These are phyloP conservation scores for Osedax frankpressi DNA, from an alignment of 2,888 invertebrate genomes.

Conservation along the genomic window DNA sequence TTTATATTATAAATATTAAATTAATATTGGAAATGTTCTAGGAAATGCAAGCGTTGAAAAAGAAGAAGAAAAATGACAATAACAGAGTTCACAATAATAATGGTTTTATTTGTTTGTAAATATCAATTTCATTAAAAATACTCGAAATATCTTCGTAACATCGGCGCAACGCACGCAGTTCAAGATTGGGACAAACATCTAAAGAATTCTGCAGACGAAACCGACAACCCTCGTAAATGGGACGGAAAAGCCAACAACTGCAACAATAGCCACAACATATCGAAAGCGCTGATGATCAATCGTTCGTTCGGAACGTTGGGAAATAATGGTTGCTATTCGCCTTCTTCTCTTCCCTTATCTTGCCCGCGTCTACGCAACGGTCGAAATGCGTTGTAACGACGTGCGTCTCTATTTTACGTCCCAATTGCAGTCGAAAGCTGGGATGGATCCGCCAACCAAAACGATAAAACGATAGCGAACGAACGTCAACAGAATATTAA, in stretches of 20 bases:
- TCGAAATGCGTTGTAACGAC: neutral
- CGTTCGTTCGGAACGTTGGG: neutral
- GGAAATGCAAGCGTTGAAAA: no score
- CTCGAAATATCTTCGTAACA: no score
- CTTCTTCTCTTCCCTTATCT: no score
- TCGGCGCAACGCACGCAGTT: no score
- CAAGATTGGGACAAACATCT: neutral
- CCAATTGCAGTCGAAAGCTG: neutral
- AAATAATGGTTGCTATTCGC: neutral
- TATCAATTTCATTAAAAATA: no score
- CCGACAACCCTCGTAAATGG: neutral
- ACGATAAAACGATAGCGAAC: neutral
- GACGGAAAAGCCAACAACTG: neutral
- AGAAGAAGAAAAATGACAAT: no score
- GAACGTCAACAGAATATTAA: neutral
- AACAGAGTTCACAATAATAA: no score
- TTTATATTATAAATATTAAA: no score
- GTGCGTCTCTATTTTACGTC: no score
- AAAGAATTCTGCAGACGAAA: neutral
- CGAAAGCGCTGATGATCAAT: neutral
- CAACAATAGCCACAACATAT: neutral
- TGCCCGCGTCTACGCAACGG: neutral
- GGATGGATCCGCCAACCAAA: neutral
- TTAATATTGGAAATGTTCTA: no score
- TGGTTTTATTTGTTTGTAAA: no score